Percentiles rank a stretch among this genome's conserved stretches.
Evolutionary conservation across 2,113 vertebrate genomes (phyloP).

Genomic region (Aegotheles bennettii): DNA sequence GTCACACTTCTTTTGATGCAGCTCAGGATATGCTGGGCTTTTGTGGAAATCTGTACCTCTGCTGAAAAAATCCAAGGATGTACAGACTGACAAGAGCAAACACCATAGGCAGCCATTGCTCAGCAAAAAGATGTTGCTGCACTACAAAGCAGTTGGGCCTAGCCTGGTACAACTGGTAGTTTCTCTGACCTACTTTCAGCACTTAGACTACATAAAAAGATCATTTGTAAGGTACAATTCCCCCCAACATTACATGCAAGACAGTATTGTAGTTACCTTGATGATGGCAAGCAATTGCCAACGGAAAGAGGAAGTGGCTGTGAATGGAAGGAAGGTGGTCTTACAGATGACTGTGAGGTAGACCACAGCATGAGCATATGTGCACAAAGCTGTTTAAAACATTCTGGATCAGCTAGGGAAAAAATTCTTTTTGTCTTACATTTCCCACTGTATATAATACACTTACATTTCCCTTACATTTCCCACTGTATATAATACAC

Average conservation of each 20-base stretch:
- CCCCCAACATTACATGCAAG: rapidly evolving
- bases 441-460: neutral
- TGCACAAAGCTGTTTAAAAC: neutral
- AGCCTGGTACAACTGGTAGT: neutral
- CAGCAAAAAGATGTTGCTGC: neutral
- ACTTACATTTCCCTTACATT: neutral
- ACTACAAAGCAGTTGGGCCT: neutral
- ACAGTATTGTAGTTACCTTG: neutral
- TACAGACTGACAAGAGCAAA: neutral
- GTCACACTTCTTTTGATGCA: neutral
- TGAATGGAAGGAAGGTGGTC: neutral
- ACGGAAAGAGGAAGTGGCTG: neutral
- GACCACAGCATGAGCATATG: neutral
- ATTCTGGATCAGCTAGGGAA: neutral
- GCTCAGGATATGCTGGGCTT: neutral
- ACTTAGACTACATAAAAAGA: neutral
- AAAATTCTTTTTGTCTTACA: neutral
- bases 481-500: neutral
- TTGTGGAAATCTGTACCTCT: neutral
- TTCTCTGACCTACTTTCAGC: neutral
- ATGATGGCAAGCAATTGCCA: neutral
- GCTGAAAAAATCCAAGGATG: neutral
- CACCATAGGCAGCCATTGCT: neutral
- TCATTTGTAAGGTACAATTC: neutral
- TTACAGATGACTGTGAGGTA: neutral